Percentiles rank a stretch among this genome's conserved stretches.
phyloP scores from a whole-genome alignment of 2,888 invertebrate genomes.

The Drosophila aldrichi region DNA sequence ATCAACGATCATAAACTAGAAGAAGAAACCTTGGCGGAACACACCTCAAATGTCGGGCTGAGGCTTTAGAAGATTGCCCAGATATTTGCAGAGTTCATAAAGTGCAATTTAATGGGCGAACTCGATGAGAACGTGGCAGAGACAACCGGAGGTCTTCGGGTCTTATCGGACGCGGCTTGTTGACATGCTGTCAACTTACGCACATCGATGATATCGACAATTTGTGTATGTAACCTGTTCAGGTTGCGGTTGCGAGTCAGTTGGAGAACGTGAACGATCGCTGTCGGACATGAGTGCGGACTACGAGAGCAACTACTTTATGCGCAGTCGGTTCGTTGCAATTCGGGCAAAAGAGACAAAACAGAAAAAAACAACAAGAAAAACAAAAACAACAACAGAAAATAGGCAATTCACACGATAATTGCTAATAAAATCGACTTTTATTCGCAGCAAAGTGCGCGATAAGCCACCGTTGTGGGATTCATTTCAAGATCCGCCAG shows the following conservation, averaged over 20 bases:
- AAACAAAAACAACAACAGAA: too few relatives aligned
- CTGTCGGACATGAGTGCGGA: constrained; percentile 68
- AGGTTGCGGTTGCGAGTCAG: constrained; percentile 42
- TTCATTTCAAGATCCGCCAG: constrained; percentile 90
- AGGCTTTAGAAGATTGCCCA: constrained; percentile 9
- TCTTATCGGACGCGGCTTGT: constrained; percentile 54
- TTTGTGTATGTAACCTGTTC: constrained; percentile 42
- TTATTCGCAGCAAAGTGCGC: constrained; percentile 51
- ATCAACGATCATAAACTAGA: not conserved
- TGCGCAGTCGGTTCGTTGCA: constrained; percentile 58
- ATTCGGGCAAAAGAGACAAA: not conserved
- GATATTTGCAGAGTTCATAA: constrained; percentile 15
- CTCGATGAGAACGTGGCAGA: constrained; percentile 4
- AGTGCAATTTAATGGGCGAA: constrained; percentile 11
- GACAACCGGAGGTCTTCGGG: constrained; percentile 22
- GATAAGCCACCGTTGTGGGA: constrained; percentile 89
- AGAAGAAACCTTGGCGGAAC: not conserved
- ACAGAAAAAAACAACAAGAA: too few relatives aligned
- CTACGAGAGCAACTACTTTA: constrained; percentile 65
- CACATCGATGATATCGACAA: constrained; percentile 49
- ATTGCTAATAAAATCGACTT: constrained; percentile 2
- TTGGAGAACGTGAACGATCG: constrained; percentile 40
- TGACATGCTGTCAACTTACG: constrained; percentile 71
- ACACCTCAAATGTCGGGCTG: constrained; percentile 18
- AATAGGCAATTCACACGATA: not conserved